A percentile compares a stretch with the other conserved stretches of the same genome.
phyloP scores from a whole-genome alignment of 2,113 vertebrate species.

The Ellobius talpinus region DNA sequence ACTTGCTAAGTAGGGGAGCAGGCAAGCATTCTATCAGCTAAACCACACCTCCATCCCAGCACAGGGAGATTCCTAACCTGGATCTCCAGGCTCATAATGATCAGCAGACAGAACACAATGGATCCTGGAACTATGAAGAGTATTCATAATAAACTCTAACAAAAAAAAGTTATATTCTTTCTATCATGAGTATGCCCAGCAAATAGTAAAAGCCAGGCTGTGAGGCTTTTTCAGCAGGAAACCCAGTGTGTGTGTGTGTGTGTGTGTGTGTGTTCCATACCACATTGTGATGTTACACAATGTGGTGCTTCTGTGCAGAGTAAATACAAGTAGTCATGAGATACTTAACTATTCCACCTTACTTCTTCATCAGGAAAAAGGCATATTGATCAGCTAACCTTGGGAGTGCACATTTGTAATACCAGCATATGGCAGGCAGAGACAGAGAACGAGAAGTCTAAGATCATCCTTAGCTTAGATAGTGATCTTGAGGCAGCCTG shows the following conservation, averaged over 20 bases:
- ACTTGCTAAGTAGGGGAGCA: neutral
- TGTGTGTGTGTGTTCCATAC: neutral
- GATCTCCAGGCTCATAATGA: too few species aligned
- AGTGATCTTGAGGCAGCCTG: neutral
- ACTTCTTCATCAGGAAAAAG: conserved; percentile 1
- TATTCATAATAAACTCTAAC: neutral
- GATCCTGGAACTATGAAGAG: neutral
- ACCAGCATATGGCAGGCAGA: neutral
- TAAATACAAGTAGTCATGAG: neutral
- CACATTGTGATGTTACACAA: neutral
- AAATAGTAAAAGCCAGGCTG: neutral
- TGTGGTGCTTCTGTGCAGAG: neutral
- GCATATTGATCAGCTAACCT: neutral
- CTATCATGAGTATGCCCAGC: neutral
- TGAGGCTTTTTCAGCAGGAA: neutral
- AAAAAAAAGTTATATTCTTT: neutral
- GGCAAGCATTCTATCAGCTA: neutral
- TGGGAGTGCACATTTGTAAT: neutral
- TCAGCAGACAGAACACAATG: neutral
- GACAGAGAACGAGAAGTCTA: neutral
- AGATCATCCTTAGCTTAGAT: neutral
- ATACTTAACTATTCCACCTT: neutral
- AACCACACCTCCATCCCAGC: neutral
- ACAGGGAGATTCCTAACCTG: neutral
- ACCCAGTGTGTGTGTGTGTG: neutral